Base-by-base conservation (phyloP, 2,113 vertebrate genomes). In the Sus scrofa region DNA sequence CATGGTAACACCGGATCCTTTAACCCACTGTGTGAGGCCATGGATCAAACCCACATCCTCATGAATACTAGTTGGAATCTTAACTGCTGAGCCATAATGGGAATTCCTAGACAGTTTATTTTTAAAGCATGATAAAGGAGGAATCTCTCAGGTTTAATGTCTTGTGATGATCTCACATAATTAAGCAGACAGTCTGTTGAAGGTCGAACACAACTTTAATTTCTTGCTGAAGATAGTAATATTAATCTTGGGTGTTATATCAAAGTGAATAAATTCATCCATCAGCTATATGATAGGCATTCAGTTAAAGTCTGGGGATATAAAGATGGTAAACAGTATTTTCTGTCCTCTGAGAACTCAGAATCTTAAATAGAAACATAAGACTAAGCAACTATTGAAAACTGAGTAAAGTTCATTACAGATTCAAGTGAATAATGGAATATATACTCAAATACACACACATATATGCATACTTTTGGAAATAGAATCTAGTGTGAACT, bases 141-240 rank as follows among this genome's bases (percentile, higher is more conserved):
- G 56, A n/a, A 32, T 86, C 71, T 65, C 14, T 56, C 70, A 78
- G 26, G 10, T 12, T 77, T 68, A 63, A 26, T 54, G 39, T 77
- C 37, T 73, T 96, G 30, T 58, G 37, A 71, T 68, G 32, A 75
- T 77, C 22, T 89, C 27, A 22, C 60, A 62, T 63, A n/a, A 78
- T 50, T 90, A 32, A 60, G 19, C n/a, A 81, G 73, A 32, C 4
- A 18, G 56, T 73, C 8, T 71, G 60, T 9, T 77, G 20, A 86
- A 78, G n/a, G 65, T 86, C 73, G 79, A 56, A 54, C 71, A 73
- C 26, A 81, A 74, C 13, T 79, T 32, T 58, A 91, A 65, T 82
- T 91, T 86, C 50, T 86, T 94, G 62, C 71, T 79, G 44, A n/a
- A 93, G 24, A 84, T 86, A 65, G 63, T 85, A 73, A 79, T 89